Evolutionary conservation across 2,888 invertebrate species (phyloP).

Genomic region (Chalcosyrphus nemorum): DNA sequence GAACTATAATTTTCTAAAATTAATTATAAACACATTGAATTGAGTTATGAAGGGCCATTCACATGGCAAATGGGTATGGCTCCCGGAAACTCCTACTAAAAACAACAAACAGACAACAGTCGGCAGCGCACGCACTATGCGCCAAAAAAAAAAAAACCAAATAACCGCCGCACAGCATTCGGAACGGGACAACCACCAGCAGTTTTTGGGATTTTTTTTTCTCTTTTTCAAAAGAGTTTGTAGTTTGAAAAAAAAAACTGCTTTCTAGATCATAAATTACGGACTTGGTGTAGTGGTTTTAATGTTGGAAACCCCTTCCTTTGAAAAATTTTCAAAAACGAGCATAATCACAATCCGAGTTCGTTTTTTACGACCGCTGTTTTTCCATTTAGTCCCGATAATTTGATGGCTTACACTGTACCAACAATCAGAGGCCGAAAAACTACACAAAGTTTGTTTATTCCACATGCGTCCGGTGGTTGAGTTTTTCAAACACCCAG

Average conservation of each 20-base stretch:
- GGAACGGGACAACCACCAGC: not conserved
- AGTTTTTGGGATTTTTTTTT: not conserved
- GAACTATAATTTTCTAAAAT: conserved; percentile 7
- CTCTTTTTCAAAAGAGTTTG: not conserved
- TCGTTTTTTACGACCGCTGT: conserved; percentile 21
- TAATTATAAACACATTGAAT: conserved; percentile 40
- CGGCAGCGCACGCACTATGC: not conserved
- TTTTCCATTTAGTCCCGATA: not conserved
- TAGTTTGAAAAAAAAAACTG: not conserved
- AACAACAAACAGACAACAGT: conserved; percentile 14
- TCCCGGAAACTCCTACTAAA: conserved; percentile 21
- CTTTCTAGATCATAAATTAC: conserved; percentile 17
- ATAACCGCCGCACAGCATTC: too few relatives aligned
- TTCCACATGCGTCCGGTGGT: conserved; percentile 1
- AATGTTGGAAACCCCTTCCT: not conserved
- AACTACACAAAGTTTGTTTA: not conserved
- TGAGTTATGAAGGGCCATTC: conserved; percentile 40
- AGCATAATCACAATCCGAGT: conserved; percentile 29
- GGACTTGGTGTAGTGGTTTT: not conserved
- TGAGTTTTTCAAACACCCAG: too few relatives aligned
- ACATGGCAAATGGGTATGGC: not conserved
- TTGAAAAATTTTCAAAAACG: conserved; percentile 1
- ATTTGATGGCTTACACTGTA: conserved; percentile 36
- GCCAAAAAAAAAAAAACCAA: not conserved
- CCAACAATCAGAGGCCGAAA: conserved; percentile 11